Percentiles rank a stretch among this genome's conserved stretches.
Conservation (phyloP, 92 coral and sea anemone species). For the Bergia puertoricense region DNA sequence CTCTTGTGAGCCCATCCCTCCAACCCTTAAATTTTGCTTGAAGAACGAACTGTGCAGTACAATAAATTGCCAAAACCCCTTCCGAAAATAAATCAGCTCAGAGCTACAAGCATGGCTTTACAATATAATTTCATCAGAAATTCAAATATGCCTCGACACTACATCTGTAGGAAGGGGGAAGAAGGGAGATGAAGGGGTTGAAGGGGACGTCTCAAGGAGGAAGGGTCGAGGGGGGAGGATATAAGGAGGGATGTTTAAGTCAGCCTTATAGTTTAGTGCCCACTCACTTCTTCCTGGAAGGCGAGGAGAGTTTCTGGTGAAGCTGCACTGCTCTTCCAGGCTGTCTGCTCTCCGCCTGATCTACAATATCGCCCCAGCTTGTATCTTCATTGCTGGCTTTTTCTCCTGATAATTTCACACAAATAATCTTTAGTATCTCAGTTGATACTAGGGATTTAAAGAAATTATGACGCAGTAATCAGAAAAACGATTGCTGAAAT, state of each 20-base stretch:
- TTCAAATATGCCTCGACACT: too few relatives aligned
- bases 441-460: neutral
- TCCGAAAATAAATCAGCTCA: too few relatives aligned
- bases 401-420: constrained; percentile 57
- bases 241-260: neutral
- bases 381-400: constrained; percentile 65
- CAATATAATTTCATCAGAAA: too few relatives aligned
- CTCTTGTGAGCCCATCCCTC: too few relatives aligned
- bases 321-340: constrained; percentile 98
- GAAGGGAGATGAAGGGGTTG: too few relatives aligned
- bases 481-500: too few relatives aligned
- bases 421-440: neutral
- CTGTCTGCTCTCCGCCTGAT: constrained; percentile 82
- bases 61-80: too few relatives aligned
- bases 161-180: too few relatives aligned
- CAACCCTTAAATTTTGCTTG: too few relatives aligned
- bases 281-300: constrained; percentile 87
- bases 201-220: neutral
- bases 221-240: neutral
- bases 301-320: constrained; percentile 96
- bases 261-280: neutral
- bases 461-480: too few relatives aligned
- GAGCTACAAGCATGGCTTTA: too few relatives aligned
- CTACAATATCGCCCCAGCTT: constrained; percentile 97
- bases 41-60: too few relatives aligned